Evolutionary conservation across 2,797 vertebrate species (phyloP).

Genomic region (Prionace glauca): DNA sequence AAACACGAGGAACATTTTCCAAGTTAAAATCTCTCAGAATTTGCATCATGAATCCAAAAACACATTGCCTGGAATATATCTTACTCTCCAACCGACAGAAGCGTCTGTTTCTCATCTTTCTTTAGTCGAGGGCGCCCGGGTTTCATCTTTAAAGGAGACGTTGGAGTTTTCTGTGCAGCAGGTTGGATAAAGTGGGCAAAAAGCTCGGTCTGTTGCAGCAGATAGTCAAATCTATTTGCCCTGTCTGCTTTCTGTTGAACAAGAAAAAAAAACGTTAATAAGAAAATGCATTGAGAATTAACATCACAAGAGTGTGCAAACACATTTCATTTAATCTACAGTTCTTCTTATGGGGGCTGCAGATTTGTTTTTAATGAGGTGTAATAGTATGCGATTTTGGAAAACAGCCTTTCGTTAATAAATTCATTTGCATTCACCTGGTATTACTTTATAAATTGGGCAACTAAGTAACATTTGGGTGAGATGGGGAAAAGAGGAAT

Average conservation of each 20-base stretch:
- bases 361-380: background rate
- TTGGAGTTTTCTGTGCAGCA: conserved; percentile 95
- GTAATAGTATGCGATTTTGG: background rate
- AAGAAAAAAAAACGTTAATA: conserved; percentile 7
- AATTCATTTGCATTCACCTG: background rate
- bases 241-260: conserved; percentile 82
- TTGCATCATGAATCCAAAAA: conserved; percentile 12
- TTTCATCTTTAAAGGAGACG: conserved; percentile 98
- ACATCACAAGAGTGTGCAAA: background rate
- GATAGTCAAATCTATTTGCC: conserved; percentile 96
- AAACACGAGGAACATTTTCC: too few relatives aligned
- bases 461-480: background rate
- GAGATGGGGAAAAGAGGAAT: background rate
- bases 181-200: conserved; percentile 99
- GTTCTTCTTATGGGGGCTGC: background rate
- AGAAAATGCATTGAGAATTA: too few relatives aligned
- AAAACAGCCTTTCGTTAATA: background rate
- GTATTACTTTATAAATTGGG: background rate
- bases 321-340: background rate
- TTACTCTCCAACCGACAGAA: conserved; percentile 92
- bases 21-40: background rate
- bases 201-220: conserved; percentile 94
- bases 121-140: conserved; percentile 92
- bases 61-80: conserved; percentile 51
- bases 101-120: conserved; percentile 94